A percentile compares a stretch with the other conserved stretches of the same genome.
Conservation (phyloP, 1,140 invertebrate genomes). For the Nautilus pompilius region DNA sequence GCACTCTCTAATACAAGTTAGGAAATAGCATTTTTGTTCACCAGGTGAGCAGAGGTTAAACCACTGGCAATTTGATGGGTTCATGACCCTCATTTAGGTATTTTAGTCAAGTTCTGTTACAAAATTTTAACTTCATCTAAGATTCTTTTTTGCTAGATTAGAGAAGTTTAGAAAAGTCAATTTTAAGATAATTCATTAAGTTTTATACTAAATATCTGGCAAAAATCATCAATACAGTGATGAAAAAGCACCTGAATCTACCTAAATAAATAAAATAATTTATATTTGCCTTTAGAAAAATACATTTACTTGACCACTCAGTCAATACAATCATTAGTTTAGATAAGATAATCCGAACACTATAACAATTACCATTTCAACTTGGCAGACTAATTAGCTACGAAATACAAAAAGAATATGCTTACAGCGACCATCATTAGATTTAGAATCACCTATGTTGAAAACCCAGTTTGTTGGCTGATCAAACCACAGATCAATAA, state of each 20-base stretch:
- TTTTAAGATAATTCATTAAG: no score
- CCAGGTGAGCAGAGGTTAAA: not conserved
- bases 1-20: not conserved
- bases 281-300: not conserved
- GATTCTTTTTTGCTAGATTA: no score
- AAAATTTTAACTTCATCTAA: not conserved
- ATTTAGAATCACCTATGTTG: not conserved
- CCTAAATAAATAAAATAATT: not conserved
- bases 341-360: not conserved
- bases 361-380: not conserved
- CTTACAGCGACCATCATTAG: not conserved
- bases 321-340: no score
- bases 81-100: not conserved
- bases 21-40: not conserved
- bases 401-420: not conserved
- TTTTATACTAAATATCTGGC: no score
- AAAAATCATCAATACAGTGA: no score
- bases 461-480: not conserved
- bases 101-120: not conserved
- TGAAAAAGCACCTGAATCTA: not conserved
- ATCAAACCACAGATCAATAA: not conserved
- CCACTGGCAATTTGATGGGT: not conserved
- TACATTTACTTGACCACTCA: not conserved
- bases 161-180: no score
- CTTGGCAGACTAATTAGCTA: not conserved